These are phyloP conservation scores for Epinephelus coioides DNA, from an alignment of 2,797 vertebrate genomes.

Conservation along the genomic window DNA sequence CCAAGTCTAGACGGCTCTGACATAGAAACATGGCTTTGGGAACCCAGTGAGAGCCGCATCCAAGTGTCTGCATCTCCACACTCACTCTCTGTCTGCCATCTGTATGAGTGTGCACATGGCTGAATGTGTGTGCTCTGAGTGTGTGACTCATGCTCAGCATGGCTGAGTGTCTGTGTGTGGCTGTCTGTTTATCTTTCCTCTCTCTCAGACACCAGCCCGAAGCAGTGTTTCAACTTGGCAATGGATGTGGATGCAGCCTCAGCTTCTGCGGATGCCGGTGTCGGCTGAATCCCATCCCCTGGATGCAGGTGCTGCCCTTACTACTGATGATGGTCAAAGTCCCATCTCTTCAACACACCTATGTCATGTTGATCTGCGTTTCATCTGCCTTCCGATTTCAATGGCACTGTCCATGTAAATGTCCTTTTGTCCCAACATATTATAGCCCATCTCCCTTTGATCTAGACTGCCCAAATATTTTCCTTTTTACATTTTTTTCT, in stretches of 20 bases:
- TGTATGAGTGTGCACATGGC: conserved; percentile 75
- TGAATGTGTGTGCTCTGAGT: conserved; percentile 71
- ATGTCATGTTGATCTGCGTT: neutral
- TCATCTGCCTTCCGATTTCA: conserved; percentile 22
- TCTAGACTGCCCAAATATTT: neutral
- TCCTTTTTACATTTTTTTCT: neutral
- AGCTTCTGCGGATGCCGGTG: conserved; percentile 40
- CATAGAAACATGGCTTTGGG: conserved; percentile 59
- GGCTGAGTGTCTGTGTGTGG: conserved; percentile 65
- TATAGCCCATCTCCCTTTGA: neutral
- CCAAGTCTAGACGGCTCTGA: conserved; percentile 67
- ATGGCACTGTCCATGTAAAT: neutral
- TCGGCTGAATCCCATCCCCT: conserved; percentile 38
- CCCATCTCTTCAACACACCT: neutral
- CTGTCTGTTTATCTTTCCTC: conserved; percentile 70
- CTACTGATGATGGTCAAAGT: conserved; percentile 16
- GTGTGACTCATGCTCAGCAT: conserved; percentile 74
- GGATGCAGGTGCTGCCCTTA: conserved; percentile 41
- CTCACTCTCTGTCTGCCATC: conserved; percentile 73
- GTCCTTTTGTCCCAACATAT: neutral
- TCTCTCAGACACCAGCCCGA: conserved; percentile 64
- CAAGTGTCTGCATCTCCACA: conserved; percentile 68
- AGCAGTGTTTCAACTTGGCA: conserved; percentile 64
- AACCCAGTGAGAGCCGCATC: conserved; percentile 57
- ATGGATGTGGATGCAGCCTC: conserved; percentile 46